These are phyloP conservation scores for Melikaiella ostensackeni DNA, from an alignment of 2,888 invertebrate genomes.

Conservation along the genomic window DNA sequence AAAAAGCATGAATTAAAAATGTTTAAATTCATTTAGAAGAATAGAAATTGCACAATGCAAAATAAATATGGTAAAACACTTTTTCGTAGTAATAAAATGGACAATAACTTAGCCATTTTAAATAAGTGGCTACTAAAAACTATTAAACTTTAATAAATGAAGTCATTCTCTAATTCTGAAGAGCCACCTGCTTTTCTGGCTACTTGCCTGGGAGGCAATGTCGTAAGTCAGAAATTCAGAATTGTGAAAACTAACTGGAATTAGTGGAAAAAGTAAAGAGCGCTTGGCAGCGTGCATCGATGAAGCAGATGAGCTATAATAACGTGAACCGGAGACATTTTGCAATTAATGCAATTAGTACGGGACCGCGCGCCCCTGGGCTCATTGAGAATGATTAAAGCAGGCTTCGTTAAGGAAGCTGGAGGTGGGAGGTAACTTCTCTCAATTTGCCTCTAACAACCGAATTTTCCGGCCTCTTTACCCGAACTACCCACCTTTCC, in stretches of 20 bases:
- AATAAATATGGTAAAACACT: no score
- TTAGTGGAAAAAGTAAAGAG: background rate
- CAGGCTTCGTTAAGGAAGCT: slow-evolving; percentile 64
- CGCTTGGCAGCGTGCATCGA: slow-evolving; percentile 39
- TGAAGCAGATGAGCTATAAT: slow-evolving; percentile 32
- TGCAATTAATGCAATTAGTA: slow-evolving; percentile 67
- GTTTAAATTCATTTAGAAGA: no score
- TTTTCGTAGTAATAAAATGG: no score
- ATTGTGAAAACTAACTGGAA: background rate
- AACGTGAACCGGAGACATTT: slow-evolving; percentile 57
- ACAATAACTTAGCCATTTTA: no score
- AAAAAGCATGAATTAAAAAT: no score
- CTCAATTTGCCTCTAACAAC: slow-evolving; percentile 54
- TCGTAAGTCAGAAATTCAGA: slow-evolving; percentile 1
- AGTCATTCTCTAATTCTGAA: background rate
- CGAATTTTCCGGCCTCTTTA: slow-evolving; percentile 47
- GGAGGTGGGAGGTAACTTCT: slow-evolving; percentile 38
- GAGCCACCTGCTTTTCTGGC: slow-evolving; percentile 16
- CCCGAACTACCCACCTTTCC: background rate
- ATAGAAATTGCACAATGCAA: no score
- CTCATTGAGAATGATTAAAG: slow-evolving; percentile 69
- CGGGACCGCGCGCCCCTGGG: slow-evolving; percentile 54
- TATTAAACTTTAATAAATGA: no score
- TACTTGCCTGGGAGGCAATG: background rate
- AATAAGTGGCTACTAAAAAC: no score